Base-by-base conservation (phyloP, 2,888 invertebrate species). In the Hoplodrina blanda region DNA sequence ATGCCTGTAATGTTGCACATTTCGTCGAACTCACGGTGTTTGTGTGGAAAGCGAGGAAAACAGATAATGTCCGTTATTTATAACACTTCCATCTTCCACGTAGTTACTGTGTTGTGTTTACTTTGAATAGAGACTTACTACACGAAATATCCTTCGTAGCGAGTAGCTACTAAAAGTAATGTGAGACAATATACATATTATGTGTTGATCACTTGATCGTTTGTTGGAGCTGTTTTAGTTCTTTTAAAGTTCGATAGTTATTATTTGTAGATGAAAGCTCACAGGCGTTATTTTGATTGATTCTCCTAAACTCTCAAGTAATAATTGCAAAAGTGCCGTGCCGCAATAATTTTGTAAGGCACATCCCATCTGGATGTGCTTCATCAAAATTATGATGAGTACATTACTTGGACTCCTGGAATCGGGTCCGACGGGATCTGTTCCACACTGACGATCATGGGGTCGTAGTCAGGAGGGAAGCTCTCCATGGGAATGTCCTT, bases 401-500 rank as follows among this genome's bases (percentile, higher is more conserved):
- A 4, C 19, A 19, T 53, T 62, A 89, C 91, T 85, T 87, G 33
- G 0, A 85, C 52, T 0, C 89, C 91, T 0, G 92, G 93, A 19
- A 91, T 86, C 0, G 83, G 66, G 0, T 90, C 88, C 1, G 87
- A 82, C 25, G 81, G 55, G 0, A 89, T 60, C 0, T 78, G 70
- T 11, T 83, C 81, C 0, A 84, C 88, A 37, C 73, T 85, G 6
- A 93, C 64, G 3, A 94, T 85, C 82, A 87, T 86, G 0, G 91
- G 89, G 0, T 88, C 84, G 66, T 78, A 88, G 13, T 82, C 85
- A 0, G 73, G 57, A 0, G 90, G 84, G n/a, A 94, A 88, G 63
- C 94, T 93, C 56, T 93, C 90, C 46, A 83, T 88, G 0, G 94
- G 94, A 6, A 94, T 88, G 37, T 88, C 87, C 63, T 83, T 91